Conservation (phyloP, 2,888 invertebrate genomes). For the Platycheirus rosarum region DNA sequence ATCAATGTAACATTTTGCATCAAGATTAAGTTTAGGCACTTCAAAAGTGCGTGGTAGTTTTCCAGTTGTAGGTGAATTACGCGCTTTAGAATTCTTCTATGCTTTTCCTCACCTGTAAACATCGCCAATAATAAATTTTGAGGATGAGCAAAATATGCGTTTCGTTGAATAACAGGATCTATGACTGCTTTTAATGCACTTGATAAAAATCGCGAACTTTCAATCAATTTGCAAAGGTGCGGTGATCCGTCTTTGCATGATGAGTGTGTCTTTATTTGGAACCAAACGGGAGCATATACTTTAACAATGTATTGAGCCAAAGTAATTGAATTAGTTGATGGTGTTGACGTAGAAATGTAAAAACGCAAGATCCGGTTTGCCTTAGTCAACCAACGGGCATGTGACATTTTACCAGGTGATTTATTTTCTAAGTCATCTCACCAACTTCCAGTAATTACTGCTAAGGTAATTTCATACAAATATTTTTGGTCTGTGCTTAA, state of each 20-base stretch:
- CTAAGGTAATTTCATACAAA: conserved; percentile 1
- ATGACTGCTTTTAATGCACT: too few species aligned
- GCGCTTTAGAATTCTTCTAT: background rate
- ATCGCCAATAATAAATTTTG: conserved; percentile 12
- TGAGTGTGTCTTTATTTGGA: too few species aligned
- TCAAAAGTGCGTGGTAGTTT: background rate
- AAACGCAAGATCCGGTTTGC: conserved; percentile 19
- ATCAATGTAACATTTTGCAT: background rate
- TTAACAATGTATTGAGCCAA: background rate
- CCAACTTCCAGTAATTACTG: conserved; percentile 4
- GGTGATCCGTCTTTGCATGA: conserved; percentile 7
- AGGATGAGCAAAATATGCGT: conserved; percentile 12
- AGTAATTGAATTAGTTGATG: conserved; percentile 2
- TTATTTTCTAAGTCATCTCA: background rate
- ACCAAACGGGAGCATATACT: background rate
- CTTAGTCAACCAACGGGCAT: conserved; percentile 15
- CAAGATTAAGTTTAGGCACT: background rate
- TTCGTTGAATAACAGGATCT: too few species aligned
- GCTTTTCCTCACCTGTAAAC: conserved; percentile 6
- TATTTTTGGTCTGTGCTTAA: too few species aligned
- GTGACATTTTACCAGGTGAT: conserved; percentile 20
- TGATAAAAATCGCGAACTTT: background rate
- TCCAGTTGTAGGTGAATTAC: background rate
- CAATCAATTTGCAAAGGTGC: conserved; percentile 23
- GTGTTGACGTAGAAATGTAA: conserved; percentile 7